Conservation (phyloP, 2,797 vertebrate species). For the Lindbergichthys nudifrons region DNA sequence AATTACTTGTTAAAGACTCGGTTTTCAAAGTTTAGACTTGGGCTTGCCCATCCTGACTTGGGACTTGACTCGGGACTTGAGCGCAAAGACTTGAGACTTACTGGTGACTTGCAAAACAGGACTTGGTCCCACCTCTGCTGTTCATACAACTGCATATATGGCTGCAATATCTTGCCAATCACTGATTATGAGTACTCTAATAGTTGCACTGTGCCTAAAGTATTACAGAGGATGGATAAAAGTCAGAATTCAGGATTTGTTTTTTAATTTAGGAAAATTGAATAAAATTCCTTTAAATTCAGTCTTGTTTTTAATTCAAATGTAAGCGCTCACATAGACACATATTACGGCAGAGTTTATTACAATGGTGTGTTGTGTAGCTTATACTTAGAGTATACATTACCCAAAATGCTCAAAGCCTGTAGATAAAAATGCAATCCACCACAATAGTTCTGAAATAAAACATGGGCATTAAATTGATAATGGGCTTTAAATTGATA, state of each 20-base stretch:
- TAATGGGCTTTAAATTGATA: no score
- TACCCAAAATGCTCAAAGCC: background rate
- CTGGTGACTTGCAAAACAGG: no score
- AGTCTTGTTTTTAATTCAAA: background rate
- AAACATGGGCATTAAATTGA: no score
- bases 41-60: no score
- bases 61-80: no score
- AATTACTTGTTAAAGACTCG: no score
- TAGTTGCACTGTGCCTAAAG: background rate
- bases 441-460: background rate
- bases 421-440: background rate
- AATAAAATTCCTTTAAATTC: constrained; percentile 6
- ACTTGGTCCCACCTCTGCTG: no score
- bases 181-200: background rate
- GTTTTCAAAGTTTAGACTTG: no score
- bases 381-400: background rate
- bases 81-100: no score
- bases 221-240: background rate
- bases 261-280: background rate
- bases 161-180: background rate
- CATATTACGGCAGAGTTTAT: background rate
- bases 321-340: background rate
- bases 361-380: background rate
- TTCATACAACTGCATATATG: background rate
- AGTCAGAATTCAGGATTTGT: background rate